Evolutionary conservation across 2,888 invertebrate genomes (phyloP).

Genomic region (Carpatolechia fugitivella): DNA sequence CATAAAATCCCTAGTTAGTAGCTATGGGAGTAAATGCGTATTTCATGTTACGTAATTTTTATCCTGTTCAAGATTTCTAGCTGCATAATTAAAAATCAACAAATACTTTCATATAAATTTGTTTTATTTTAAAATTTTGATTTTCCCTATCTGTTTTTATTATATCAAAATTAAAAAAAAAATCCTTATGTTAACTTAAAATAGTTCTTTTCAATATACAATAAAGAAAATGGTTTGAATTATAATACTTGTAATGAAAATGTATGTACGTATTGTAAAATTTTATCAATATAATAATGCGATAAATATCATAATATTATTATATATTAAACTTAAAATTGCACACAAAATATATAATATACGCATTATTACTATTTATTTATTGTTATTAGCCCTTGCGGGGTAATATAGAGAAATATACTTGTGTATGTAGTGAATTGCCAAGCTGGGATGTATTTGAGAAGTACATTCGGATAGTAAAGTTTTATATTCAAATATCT

Average conservation of each 20-base stretch:
- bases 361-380: background rate
- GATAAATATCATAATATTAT: conserved; percentile 13
- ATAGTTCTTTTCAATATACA: background rate
- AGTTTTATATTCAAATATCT: conserved; percentile 22
- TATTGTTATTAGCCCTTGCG: background rate
- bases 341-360: conserved; percentile 22
- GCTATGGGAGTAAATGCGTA: too few species aligned
- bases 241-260: conserved; percentile 16
- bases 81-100: too few species aligned
- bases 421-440: conserved; percentile 29
- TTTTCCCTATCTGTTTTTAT: too few species aligned
- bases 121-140: too few species aligned
- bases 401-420: conserved; percentile 19
- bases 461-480: conserved; percentile 21
- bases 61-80: too few species aligned
- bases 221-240: conserved; percentile 58
- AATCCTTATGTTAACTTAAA: background rate
- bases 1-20: too few species aligned
- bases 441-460: conserved; percentile 29
- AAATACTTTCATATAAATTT: too few species aligned
- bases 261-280: conserved; percentile 14
- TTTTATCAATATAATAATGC: conserved; percentile 9
- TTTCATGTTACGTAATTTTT: too few species aligned
- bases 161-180: background rate
- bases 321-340: conserved; percentile 12